Base-by-base conservation (phyloP, 2,888 invertebrate species). In the Schrankia costaestrigalis region DNA sequence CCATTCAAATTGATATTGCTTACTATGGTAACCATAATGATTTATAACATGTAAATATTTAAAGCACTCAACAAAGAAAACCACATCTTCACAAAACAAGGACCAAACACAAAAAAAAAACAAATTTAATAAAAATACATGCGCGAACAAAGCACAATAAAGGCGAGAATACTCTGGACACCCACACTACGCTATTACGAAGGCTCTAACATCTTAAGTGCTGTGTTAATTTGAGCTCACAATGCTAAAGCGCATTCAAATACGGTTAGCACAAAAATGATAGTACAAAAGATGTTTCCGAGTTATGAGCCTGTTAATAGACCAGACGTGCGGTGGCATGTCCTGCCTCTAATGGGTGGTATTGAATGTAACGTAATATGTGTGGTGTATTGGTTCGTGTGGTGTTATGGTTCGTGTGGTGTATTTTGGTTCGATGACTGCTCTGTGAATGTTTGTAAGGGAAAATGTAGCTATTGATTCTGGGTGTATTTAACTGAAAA, bases 201-300 rank as follows among this genome's bases (percentile, higher is more conserved):
- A 65, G 63, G 65, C 56, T 76, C 78, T 81, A 83, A 82, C 73
- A 71, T 58, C 56, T 78, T 78, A 76, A 82, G 79, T 77, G 81
- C 73, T 63, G 59, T 70, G 80, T 71, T 82, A 80, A 81, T 71
- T 71, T 53, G 46, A 37, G 41, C 46, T 44, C 64, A 71, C 68
- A 72, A 67, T 65, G 64, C 59, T 56, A 46, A 11, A 31, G 56
- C 55, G 63, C 69, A 70, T 67, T 65, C 63, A 58, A 56, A 53
- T 60, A 64, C 71, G 61, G 73, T 75, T 76, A 75, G 73, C 74
- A 66, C 66, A 67, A 56, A 56, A 56, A 56, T 64, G 46, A 45
- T 56, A 45, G 60, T 59, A 80, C 78, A 78, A 78, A 75, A 64
- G 73, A 67, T 56, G 49, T 56, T 63, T 60, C 41, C 52, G 57